Percentiles rank a stretch among this genome's conserved stretches.
These are phyloP conservation scores for Cephus spinipes DNA, from an alignment of 2,888 invertebrate genomes.

Conservation along the genomic window DNA sequence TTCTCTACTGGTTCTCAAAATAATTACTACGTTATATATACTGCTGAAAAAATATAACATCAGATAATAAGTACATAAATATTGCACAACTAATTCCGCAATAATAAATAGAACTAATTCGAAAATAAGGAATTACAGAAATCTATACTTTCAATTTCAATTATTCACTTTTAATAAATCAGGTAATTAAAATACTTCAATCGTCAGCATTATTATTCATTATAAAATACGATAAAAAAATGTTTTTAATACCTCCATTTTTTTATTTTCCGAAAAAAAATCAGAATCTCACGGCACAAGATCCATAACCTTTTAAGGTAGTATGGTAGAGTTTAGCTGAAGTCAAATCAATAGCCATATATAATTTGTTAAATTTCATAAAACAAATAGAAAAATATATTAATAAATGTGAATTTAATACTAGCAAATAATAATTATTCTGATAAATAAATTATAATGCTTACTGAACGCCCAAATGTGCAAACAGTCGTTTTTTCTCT, in stretches of 20 bases:
- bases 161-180: neutral
- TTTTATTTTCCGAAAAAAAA: neutral
- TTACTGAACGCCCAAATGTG: no score
- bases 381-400: no score
- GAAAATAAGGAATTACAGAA: neutral
- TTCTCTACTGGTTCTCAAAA: no score
- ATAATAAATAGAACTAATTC: neutral
- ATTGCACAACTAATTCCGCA: no score
- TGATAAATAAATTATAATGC: no score
- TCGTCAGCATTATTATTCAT: neutral
- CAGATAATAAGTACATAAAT: neutral
- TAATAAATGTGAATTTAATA: no score
- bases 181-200: neutral
- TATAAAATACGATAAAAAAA: neutral
- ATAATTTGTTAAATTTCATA: no score
- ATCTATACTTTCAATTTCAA: neutral
- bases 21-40: neutral
- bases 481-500: no score
- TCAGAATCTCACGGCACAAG: constrained; percentile 27
- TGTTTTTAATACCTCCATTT: neutral
- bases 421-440: no score
- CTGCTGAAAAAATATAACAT: neutral
- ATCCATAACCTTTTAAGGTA: constrained; percentile 33
- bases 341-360: no score
- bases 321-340: no score